Evolutionary conservation across 2,797 vertebrate genomes (phyloP).

Genomic region (Pipistrellus pygmaeus): DNA sequence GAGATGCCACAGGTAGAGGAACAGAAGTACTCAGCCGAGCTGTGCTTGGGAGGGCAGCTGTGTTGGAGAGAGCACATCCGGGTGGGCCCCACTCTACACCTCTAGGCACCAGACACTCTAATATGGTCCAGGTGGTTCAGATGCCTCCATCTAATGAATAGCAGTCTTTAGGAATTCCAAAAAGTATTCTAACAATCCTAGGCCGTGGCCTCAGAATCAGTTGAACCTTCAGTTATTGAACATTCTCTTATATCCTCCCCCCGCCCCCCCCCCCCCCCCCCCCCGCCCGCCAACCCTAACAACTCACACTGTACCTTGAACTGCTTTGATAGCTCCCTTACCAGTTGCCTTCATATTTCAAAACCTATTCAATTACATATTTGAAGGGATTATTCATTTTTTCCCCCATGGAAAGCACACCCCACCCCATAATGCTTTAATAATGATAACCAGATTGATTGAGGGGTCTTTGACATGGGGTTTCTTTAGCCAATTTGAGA

Average conservation of each 20-base stretch:
- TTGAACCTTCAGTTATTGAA: conserved; percentile 66
- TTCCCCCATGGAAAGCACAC: conserved; percentile 71
- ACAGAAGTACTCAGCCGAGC: not conserved
- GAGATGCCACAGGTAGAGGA: not conserved
- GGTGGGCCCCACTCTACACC: not conserved
- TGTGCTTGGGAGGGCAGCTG: not conserved
- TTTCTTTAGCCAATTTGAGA: conserved; percentile 79
- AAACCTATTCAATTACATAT: conserved; percentile 72
- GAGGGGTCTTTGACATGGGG: conserved; percentile 70
- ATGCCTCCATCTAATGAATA: conserved; percentile 9
- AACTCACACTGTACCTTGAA: conserved; percentile 18
- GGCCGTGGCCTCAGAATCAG: conserved; percentile 38
- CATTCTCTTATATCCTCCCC: conserved; percentile 50
- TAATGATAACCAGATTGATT: conserved; percentile 85
- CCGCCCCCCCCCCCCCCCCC: no score
- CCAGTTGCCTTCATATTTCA: conserved; percentile 66
- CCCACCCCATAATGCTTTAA: conserved; percentile 67
- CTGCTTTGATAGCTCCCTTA: conserved; percentile 68
- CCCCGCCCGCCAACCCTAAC: not conserved
- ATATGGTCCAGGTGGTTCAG: conserved; percentile 40
- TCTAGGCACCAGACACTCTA: not conserved
- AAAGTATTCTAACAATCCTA: not conserved
- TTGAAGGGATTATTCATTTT: conserved; percentile 79
- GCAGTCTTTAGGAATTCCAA: conserved; percentile 64
- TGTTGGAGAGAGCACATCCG: not conserved